phyloP scores from a whole-genome alignment of 2,888 invertebrate species.

The Acronicta aceris region DNA sequence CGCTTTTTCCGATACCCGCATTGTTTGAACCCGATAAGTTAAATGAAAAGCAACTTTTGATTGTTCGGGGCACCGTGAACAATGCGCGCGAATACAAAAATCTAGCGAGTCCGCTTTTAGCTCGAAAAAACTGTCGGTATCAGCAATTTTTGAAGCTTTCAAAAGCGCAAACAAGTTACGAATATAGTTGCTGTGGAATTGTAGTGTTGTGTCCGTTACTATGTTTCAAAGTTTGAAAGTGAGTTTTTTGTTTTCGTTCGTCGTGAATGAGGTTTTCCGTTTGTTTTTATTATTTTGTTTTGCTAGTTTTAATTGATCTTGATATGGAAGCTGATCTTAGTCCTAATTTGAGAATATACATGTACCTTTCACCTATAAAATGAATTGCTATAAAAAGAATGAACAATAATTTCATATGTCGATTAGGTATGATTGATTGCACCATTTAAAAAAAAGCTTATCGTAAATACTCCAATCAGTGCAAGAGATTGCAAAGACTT shows the following conservation, averaged over 20 bases:
- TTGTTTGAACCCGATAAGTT: constrained; percentile 75
- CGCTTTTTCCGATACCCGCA: constrained; percentile 66
- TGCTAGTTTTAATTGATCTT: background rate
- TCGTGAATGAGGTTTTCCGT: background rate
- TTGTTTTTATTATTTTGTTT: background rate
- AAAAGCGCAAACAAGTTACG: constrained; percentile 59
- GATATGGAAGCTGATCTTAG: too few species aligned
- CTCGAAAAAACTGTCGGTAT: constrained; percentile 53
- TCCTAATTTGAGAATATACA: too few species aligned
- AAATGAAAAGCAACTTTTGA: constrained; percentile 82
- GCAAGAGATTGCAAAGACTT: too few species aligned
- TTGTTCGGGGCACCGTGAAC: constrained; percentile 66
- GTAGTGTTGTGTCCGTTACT: constrained; percentile 20
- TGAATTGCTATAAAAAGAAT: too few species aligned
- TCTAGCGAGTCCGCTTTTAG: constrained; percentile 27
- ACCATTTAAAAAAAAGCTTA: too few species aligned
- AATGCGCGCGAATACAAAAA: constrained; percentile 55
- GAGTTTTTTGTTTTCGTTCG: constrained; percentile 8
- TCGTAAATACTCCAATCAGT: too few species aligned
- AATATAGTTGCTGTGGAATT: constrained; percentile 54
- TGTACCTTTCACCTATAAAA: too few species aligned
- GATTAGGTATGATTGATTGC: too few species aligned
- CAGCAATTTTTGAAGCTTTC: constrained; percentile 59
- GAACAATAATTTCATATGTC: too few species aligned
- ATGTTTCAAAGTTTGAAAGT: constrained; percentile 11